Evolutionary conservation across 2,113 vertebrate species (phyloP).

Genomic region (Ictidomys tridecemlineatus): DNA sequence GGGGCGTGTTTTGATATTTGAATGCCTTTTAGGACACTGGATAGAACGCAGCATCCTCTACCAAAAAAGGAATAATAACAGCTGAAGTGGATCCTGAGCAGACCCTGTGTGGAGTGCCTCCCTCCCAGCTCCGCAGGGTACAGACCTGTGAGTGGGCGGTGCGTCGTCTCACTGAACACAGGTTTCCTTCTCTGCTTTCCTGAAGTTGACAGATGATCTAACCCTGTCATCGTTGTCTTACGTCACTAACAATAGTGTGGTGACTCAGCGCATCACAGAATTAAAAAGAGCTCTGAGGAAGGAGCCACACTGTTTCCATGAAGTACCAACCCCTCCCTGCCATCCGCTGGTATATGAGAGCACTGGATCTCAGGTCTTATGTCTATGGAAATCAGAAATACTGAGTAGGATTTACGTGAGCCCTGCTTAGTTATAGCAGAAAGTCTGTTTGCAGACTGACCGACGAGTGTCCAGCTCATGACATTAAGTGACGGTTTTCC

Average conservation of each 20-base stretch:
- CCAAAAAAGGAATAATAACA: no score
- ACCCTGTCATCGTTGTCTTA: background rate
- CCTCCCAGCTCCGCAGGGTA: background rate
- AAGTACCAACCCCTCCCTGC: background rate
- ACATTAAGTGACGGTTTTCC: background rate
- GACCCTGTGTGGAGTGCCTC: accelerated
- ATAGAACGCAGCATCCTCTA: background rate
- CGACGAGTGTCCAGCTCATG: background rate
- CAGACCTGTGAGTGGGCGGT: background rate
- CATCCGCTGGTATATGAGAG: background rate
- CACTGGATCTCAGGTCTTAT: background rate
- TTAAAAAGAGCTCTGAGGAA: background rate
- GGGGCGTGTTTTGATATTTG: accelerated
- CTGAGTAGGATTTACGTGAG: background rate
- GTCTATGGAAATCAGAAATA: background rate
- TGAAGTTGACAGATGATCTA: background rate
- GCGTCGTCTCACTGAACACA: background rate
- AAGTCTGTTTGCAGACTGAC: background rate
- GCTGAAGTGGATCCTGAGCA: background rate
- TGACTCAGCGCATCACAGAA: background rate
- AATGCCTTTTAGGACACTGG: background rate
- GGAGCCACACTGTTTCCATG: background rate
- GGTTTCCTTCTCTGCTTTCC: background rate
- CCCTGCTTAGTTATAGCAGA: background rate
- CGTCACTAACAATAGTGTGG: background rate